Conservation (phyloP, 2,888 invertebrate genomes). For the Hartigia nigra region DNA sequence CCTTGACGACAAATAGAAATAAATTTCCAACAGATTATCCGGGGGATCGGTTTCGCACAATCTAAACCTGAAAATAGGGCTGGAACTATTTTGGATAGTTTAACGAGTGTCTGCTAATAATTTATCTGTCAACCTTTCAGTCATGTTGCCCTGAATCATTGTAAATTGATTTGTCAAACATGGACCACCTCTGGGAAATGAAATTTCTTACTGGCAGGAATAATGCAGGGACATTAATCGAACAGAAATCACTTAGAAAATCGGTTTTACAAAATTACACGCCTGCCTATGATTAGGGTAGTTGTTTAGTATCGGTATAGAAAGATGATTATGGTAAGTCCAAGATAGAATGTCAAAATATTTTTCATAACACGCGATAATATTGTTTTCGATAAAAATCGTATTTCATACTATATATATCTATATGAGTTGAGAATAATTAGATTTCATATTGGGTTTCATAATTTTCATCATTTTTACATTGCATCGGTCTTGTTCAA, state of each 20-base stretch:
- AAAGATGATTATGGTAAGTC: background rate
- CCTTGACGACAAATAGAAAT: slow-evolving; percentile 59
- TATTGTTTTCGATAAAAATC: background rate
- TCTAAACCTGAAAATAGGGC: background rate
- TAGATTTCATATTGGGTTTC: background rate
- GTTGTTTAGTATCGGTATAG: background rate
- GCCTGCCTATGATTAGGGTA: too few species aligned
- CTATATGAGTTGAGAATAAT: background rate
- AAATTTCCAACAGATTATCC: slow-evolving; percentile 54
- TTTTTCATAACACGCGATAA: background rate
- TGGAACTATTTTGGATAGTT: background rate
- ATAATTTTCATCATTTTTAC: background rate
- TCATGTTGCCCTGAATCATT: background rate
- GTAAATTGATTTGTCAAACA: background rate
- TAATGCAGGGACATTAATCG: background rate
- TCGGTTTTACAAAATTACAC: background rate
- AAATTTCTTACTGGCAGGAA: background rate
- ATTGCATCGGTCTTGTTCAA: background rate
- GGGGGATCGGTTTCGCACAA: slow-evolving; percentile 6
- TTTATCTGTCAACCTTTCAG: background rate
- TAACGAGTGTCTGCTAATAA: background rate
- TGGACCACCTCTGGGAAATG: background rate
- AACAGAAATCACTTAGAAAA: background rate
- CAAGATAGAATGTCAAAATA: background rate
- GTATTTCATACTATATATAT: background rate